A percentile compares a stretch with the other conserved stretches of the same genome.
phyloP scores from a whole-genome alignment of 2,113 vertebrate species.

The Urocitellus parryii region DNA sequence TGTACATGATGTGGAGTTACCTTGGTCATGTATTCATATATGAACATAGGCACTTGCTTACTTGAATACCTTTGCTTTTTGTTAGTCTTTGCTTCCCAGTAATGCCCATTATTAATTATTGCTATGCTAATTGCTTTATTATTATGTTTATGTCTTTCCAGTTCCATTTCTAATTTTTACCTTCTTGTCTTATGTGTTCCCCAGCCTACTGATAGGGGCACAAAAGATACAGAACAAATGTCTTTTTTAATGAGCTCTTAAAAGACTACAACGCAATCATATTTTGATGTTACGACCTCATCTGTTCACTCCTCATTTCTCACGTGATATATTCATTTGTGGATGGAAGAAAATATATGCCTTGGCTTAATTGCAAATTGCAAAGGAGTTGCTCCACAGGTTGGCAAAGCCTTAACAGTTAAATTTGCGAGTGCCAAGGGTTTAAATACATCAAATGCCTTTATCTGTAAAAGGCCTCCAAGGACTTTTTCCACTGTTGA shows the following conservation, averaged over 20 bases:
- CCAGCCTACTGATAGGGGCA: background rate
- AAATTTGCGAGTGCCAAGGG: background rate
- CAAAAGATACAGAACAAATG: background rate
- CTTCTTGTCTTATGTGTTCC: slow-evolving; percentile 7
- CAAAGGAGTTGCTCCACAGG: background rate
- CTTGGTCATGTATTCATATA: too few relatives aligned
- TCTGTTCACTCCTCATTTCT: background rate
- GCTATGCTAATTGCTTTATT: background rate
- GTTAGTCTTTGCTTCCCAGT: too few relatives aligned
- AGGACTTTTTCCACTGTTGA: slow-evolving; percentile 39
- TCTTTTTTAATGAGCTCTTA: background rate
- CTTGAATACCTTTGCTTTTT: background rate
- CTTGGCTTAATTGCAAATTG: background rate
- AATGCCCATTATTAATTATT: too few relatives aligned
- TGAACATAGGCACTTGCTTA: too few relatives aligned
- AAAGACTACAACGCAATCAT: background rate
- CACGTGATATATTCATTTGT: background rate
- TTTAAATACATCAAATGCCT: slow-evolving; percentile 56
- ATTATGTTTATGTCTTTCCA: background rate
- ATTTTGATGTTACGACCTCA: background rate
- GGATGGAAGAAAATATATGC: background rate
- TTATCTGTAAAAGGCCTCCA: slow-evolving; percentile 55
- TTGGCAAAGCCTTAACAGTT: slow-evolving; percentile 41
- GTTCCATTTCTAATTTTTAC: background rate
- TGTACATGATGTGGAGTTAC: too few relatives aligned